Evolutionary conservation across 2,888 invertebrate genomes (phyloP), one percentile per base, ranked within the genome.

Genomic region (Hydropsyche betteni): DNA sequence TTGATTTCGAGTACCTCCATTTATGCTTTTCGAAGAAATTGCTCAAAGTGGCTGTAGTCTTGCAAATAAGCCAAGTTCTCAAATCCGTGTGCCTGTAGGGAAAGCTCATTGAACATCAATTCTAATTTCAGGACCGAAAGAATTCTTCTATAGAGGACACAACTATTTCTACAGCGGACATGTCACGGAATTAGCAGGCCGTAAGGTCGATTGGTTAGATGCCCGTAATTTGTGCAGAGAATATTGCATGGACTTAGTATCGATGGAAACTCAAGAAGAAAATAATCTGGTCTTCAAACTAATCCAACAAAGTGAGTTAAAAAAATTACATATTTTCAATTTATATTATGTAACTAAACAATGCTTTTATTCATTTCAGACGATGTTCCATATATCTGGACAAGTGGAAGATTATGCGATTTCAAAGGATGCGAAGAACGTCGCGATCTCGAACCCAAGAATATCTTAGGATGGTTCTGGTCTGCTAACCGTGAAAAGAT

Each of bases 311-410:
- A 94, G 93, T 93, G 83, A 88, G 90, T 85, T n/a, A 1, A 69
- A 16, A 7, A 55, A 14, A 55, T 55, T 55, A 55, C 6, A 55
- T 4, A 7, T 44, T 7, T 50, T 16, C 51, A 16, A 38, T 10
- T 16, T 14, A 50, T 36, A 12, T 68, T 61, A 16, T 2, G 12
- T 12, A n/a, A 36, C 24, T 16, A 44, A 74, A 52, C 33, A 52
- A 53, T 12, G 8, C n/a, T n/a, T 68, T 10, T 36, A 34, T 36
- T n/a, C 7, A 10, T 76, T 81, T 7, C 84, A 93, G 93, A 94
- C 81, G 94, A 95, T 84, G 93, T 95, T 68, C 95, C 95, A 3
- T 96, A 95, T 88, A 96, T 96, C 83, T 96, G 96, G 96, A 96
- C 96, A 12, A 94, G 94, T 5, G 96, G 96, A 73, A 92, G 96